These are phyloP conservation scores for Halichondria panicea DNA, from an alignment of 37 sponge, comb jelly and placozoan genomes.

Conservation along the genomic window DNA sequence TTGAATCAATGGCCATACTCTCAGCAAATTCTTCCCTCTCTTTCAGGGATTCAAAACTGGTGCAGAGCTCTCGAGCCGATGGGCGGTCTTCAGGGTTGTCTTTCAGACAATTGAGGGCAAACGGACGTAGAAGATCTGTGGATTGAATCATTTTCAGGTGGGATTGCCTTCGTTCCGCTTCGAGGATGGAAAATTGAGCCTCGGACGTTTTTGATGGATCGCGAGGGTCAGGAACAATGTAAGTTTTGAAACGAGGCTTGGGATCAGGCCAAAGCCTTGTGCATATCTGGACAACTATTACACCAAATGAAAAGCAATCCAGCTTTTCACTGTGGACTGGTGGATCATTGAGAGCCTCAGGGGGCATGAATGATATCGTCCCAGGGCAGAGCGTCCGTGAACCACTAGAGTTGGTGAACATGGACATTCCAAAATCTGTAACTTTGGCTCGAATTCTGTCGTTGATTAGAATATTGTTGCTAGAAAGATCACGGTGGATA, in stretches of 20 bases:
- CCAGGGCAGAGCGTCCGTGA: constrained; percentile 31
- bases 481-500: constrained; percentile 34
- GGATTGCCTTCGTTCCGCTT: not conserved
- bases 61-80: not conserved
- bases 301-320: constrained; percentile 40
- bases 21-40: not conserved
- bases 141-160: constrained; percentile 7
- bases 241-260: not conserved
- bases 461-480: constrained; percentile 38
- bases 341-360: constrained; percentile 25
- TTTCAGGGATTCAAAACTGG: constrained; percentile 1
- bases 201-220: not conserved
- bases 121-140: not conserved
- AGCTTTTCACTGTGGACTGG: constrained; percentile 15
- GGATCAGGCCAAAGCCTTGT: constrained; percentile 16
- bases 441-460: constrained; percentile 28
- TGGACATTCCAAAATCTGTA: constrained; percentile 44
- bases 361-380: constrained; percentile 24
- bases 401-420: not conserved
- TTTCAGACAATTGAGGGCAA: constrained; percentile 12
- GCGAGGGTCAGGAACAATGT: not conserved
- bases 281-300: constrained; percentile 17
- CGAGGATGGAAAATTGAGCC: constrained; percentile 7
- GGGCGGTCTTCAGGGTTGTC: constrained; percentile 10
- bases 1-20: not conserved